Conservation (phyloP, 2,113 vertebrate genomes). For the Felis chaus region DNA sequence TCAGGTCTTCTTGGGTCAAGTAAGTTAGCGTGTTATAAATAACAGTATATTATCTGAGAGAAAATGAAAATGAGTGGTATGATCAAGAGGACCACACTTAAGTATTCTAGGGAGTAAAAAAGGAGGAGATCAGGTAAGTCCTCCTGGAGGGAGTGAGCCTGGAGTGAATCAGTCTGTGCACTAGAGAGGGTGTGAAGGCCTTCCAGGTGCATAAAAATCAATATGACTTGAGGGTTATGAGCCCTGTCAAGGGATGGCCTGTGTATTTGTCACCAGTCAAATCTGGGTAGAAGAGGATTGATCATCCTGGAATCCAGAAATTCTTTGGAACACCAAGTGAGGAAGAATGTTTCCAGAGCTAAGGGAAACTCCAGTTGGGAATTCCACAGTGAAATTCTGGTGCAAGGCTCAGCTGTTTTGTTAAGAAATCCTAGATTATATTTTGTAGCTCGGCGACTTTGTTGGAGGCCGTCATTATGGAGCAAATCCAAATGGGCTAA, state of each 20-base stretch:
- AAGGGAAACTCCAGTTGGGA: neutral
- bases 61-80: neutral
- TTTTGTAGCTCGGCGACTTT: conserved; percentile 39
- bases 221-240: neutral
- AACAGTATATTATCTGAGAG: neutral
- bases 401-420: conserved; percentile 29
- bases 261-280: neutral
- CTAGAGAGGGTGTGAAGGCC: neutral
- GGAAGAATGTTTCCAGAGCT: conserved; percentile 34
- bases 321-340: neutral
- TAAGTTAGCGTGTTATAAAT: neutral
- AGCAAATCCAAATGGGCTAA: neutral
- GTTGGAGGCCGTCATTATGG: neutral
- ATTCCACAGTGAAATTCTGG: conserved; percentile 6
- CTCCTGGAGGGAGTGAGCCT: neutral
- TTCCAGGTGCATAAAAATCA: neutral
- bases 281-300: neutral
- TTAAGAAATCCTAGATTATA: conserved; percentile 47
- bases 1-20: neutral
- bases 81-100: neutral
- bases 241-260: neutral
- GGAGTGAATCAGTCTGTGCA: neutral
- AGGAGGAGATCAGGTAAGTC: neutral
- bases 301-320: neutral
- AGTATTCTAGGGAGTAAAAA: neutral